Evolutionary conservation across 2,888 invertebrate species (phyloP), one percentile per base, ranked within the genome.

Genomic region (Abrostola triplasia): DNA sequence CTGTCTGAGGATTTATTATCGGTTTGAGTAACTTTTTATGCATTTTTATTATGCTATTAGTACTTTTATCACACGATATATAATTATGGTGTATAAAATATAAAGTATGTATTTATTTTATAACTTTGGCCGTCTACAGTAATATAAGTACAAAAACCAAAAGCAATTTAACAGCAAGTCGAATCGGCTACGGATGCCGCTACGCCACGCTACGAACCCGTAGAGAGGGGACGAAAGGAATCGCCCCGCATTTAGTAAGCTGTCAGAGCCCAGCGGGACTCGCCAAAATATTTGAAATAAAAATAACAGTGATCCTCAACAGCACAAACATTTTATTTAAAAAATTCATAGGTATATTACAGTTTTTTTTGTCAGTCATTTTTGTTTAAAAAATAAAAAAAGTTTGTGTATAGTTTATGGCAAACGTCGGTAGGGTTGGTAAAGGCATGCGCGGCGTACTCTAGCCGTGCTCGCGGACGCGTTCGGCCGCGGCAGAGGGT

Each of bases 401-500:
- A 67, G 64, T 50, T 9, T 6, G 36, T 54, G 12, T 41, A 36
- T 59, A 7, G 64, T 64, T 68, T 74, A 70, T 82, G 75, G 67
- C 12, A 36, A 55, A 38, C 36, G 59, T 42, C 35, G 53, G 7
- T 52, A 49, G 62, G 50, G 59, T 40, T 24, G 57, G 54, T 60
- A 67, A 65, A 79, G 81, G 84, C 85, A 85, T 85, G 85, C 82
- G 84, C 83, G 81, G 47, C 61, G 62, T 66, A 68, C 73, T 77
- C 54, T 58, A 68, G 64, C 61, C 62, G 70, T 69, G 70, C 49
- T 64, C 64, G 53, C 64, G 67, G 65, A 62, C 66, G 70, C 72
- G 83, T 76, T 80, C 83, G 85, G 81, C 82, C 67, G 64, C 73
- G 73, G 68, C 75, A 70, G 74, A 84, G 77, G 77, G 77, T 78